Evolutionary conservation across 1,140 invertebrate genomes (phyloP), one percentile per base, ranked within the genome.

Genomic region (Sinonovacula constricta): DNA sequence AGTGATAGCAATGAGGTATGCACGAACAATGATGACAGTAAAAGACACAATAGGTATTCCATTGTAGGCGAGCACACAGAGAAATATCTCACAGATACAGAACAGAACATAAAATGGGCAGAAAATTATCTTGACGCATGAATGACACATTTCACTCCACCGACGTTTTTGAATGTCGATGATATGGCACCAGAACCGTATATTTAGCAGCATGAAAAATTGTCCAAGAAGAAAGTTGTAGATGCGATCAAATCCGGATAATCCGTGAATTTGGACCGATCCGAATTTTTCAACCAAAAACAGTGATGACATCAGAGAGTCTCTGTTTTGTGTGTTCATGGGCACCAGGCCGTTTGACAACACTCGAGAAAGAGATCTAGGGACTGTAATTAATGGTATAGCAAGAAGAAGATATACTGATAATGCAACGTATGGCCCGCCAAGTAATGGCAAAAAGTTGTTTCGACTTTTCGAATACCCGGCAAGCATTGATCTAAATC

Each of bases 181-280:
- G 7, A 54, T 51, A 14, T 63, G 59, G 24, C 24, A 54, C 70
- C 70, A 74, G 26, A 63, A 63, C 0, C 56, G 63, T 2, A 4
- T 18, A 62, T 74, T 74, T 2, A 74, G n/a, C 7, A 74, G 60
- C 60, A 74, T 63, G 28, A 34, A 74, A 22, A 65, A 63, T 36
- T 65, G 70, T 4, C 34, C 45, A 3, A 63, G 18, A 18, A 74
- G 28, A 1, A 74, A 24, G 18, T 34, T 54, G 18, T 63, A 63
- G 3, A 74, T 34, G n/a, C n/a, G n/a, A n/a, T n/a, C n/a, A n/a
- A n/a, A n/a, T n/a, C n/a, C n/a, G n/a, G n/a, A n/a, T n/a, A n/a
- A n/a, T n/a, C n/a, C n/a, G n/a, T n/a, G 10, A 7, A 76, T 36
- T 26, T n/a, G 7, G 5, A 76, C n/a, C 1, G 72, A 76, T 18